A percentile compares a stretch with the other conserved stretches of the same genome.
These are phyloP conservation scores for Liparis tanakae DNA, from an alignment of 2,797 vertebrate genomes.

Conservation along the genomic window DNA sequence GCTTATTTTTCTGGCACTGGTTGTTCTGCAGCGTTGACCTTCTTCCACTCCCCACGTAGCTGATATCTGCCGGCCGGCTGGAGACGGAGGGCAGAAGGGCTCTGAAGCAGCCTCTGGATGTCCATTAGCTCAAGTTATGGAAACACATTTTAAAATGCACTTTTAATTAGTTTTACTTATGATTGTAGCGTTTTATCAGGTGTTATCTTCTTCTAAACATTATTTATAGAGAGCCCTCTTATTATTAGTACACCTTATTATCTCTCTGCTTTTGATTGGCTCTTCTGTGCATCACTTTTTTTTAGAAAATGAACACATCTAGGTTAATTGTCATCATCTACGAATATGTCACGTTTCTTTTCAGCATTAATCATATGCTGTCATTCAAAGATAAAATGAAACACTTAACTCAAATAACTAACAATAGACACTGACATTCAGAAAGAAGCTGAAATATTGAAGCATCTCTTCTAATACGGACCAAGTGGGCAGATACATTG, in stretches of 20 bases:
- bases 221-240: neutral
- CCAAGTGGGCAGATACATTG: constrained; percentile 23
- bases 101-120: constrained; percentile 33
- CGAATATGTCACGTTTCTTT: constrained; percentile 5
- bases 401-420: constrained; percentile 15
- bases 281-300: neutral
- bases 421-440: neutral
- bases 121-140: constrained; percentile 23
- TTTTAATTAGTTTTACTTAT: constrained; percentile 23
- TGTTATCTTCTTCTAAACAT: neutral
- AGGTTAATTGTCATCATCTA: constrained; percentile 2
- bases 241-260: neutral
- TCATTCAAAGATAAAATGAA: constrained; percentile 32
- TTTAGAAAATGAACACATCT: neutral
- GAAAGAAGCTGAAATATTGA: constrained; percentile 13
- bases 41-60: constrained; percentile 23
- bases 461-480: constrained; percentile 16
- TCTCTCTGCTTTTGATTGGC: constrained; percentile 2
- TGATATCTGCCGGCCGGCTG: constrained; percentile 20
- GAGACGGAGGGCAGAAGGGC: constrained; percentile 32
- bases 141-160: neutral
- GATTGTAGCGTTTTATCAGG: neutral
- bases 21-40: constrained; percentile 42
- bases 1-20: constrained; percentile 13
- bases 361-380: constrained; percentile 12